phyloP scores from a whole-genome alignment of 2,113 vertebrate species.

The Psittacara wagleri region DNA sequence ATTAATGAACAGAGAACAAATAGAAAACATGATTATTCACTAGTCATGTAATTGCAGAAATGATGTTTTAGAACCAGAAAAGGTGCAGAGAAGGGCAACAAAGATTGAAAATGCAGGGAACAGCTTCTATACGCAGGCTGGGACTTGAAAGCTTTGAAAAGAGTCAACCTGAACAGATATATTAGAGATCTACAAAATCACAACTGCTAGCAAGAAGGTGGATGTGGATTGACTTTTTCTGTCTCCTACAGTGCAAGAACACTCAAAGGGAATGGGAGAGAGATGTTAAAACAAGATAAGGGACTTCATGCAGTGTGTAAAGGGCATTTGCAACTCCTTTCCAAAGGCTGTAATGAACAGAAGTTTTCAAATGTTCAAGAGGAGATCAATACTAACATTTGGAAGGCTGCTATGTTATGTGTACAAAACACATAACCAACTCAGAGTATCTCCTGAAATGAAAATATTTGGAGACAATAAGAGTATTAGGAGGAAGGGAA shows the following conservation, averaged over 20 bases:
- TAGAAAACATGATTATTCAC: not conserved
- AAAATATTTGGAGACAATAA: not conserved
- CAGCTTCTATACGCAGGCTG: not conserved
- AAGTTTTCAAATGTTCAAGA: not conserved
- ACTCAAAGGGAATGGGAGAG: not conserved
- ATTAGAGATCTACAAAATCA: not conserved
- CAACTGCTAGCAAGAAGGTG: not conserved
- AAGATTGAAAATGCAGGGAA: not conserved
- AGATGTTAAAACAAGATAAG: not conserved
- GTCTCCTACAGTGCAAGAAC: not conserved
- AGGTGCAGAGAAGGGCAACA: not conserved
- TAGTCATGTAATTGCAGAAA: not conserved
- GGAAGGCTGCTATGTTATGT: fast-evolving
- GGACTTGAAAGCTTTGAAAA: not conserved
- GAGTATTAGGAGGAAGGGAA: not conserved
- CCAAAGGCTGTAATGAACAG: not conserved
- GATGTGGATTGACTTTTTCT: not conserved
- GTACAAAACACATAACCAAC: not conserved
- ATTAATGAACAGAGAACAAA: not conserved
- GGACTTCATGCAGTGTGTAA: not conserved
- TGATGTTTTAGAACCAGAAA: not conserved
- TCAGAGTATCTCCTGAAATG: not conserved
- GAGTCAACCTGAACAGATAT: not conserved
- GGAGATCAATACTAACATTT: not conserved
- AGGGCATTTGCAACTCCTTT: not conserved